Base-by-base conservation (phyloP, 2,888 invertebrate genomes). In the Drosophila neotestacea region DNA sequence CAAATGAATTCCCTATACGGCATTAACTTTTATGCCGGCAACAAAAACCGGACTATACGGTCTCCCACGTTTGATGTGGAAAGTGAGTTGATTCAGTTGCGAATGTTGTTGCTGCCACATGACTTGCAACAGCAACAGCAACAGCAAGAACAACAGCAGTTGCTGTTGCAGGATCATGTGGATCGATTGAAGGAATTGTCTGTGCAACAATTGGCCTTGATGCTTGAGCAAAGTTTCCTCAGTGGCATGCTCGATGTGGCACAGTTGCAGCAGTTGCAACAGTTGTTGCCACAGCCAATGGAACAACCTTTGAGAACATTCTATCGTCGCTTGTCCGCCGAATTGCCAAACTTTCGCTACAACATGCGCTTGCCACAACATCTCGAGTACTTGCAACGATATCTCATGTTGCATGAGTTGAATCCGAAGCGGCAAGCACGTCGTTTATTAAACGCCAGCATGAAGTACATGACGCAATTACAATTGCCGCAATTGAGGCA, bases 181-280 rank as follows among this genome's bases (percentile, higher is more conserved):
- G 27, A 28, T 0, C 39, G 27, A n/a, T 32, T 47, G 39, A 4
- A 32, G 39, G 6, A 22, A n/a, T 16, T 58, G 6, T 13, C 9
- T 4, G 3, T 32, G 7, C 4, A 5, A 0, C 13, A 46, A n/a
- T 34, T 66, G 36, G 32, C 32, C 4, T 3, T 16, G 0, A 1
- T 28, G 27, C 36, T 66, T 6, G 46, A 66, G 39, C 27, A 39
- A 5, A 11, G 34, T 16, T 66, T 34, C 34, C 47, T 60, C 0
- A 16, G 47, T 16, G 65, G 65, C 36, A 22, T 52, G 13, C 52
- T 66, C 3, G 47, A 60, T 39, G 60, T 22, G 11, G 6, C 6
- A 5, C 60, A 66, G 28, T n/a, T 60, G 65, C 65, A 52, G n/a
- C 60, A 36, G 39, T 34, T 66, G 52, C 65, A 47, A 4, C 2